Base-by-base conservation (phyloP, 2,888 invertebrate species). In the Lysandra coridon region DNA sequence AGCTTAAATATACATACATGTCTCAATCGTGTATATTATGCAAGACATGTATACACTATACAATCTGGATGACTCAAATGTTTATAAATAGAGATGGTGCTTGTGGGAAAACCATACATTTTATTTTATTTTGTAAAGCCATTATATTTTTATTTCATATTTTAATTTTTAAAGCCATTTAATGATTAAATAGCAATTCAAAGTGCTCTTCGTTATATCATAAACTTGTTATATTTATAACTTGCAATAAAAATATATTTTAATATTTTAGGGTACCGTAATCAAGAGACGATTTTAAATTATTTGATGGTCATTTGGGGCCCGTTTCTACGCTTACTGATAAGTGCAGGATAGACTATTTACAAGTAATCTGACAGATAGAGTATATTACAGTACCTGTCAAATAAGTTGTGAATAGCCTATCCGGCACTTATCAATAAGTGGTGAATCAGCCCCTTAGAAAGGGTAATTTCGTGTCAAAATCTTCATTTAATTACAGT, bases 1-100 rank as follows among this genome's bases (percentile, higher is more conserved):
- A 30, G 12, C 30, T 64, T 1, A 23, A 23, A 10, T 10, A 64
- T 64, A 64, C 7, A 10, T 12, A 12, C 30, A 64, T 30, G 30
- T 64, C 30, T 64, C 2, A 30, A 23, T 64, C 64, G 30, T 30
- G 3, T 64, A 64, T 23, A 62, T 33, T 30, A 69, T 69, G 14
- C 69, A 6, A 69, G 69, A 37, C 69, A 69, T 69, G 69, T 33
- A 69, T 69, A 69, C 33, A 4, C 0, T 5, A 44, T 10, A 37
- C 69, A 64, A 64, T 30, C 69, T 69, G 33, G 33, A 69, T 69
- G 69, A 33, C 69, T 69, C 33, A 64, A 64, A 37, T 17, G 69
- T 69, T 33, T 69, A 69, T 69, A 69, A 69, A 69, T 69, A 37
- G 33, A 37, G 69, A 69, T 69, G 69, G 33, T 69, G 14, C 69